Percentiles rank a stretch among this genome's conserved stretches.
phyloP scores from a whole-genome alignment of 2,113 vertebrate species.

The Cephalopholis sonnerati region DNA sequence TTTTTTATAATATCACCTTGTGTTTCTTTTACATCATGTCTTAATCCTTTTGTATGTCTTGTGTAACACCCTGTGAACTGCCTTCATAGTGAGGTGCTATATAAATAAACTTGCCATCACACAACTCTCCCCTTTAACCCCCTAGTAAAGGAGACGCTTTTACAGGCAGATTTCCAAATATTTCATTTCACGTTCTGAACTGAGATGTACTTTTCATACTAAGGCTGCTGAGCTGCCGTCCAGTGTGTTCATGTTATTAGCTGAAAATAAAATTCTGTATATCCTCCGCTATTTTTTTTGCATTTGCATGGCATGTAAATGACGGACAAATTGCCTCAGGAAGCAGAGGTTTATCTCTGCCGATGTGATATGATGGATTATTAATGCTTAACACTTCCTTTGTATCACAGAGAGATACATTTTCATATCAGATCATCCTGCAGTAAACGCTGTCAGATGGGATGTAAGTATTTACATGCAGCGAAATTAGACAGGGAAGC shows the following conservation, averaged over 20 bases:
- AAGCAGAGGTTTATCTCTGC: not conserved
- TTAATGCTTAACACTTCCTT: not conserved
- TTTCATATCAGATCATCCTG: slow-evolving; percentile 6
- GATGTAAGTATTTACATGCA: slow-evolving; percentile 24
- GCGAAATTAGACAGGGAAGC: too few species aligned
- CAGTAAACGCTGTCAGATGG: slow-evolving; percentile 4
- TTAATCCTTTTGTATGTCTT: not conserved
- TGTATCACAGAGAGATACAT: not conserved
- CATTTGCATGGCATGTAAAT: not conserved
- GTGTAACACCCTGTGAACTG: not conserved
- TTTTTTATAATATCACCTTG: not conserved
- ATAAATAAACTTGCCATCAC: not conserved
- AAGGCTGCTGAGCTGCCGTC: not conserved
- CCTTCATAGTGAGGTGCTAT: not conserved
- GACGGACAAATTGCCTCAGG: not conserved
- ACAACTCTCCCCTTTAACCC: not conserved
- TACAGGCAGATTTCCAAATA: not conserved
- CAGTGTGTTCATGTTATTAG: not conserved
- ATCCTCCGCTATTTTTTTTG: too few species aligned
- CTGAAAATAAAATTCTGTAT: not conserved
- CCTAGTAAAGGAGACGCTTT: not conserved
- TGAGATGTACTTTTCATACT: not conserved
- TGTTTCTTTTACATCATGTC: not conserved
- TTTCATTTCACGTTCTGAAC: not conserved
- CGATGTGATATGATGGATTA: slow-evolving; percentile 2